Evolutionary conservation across 1,140 invertebrate species (phyloP), one percentile per base, ranked within the genome.

Genomic region (Trachelipus rathkii): DNA sequence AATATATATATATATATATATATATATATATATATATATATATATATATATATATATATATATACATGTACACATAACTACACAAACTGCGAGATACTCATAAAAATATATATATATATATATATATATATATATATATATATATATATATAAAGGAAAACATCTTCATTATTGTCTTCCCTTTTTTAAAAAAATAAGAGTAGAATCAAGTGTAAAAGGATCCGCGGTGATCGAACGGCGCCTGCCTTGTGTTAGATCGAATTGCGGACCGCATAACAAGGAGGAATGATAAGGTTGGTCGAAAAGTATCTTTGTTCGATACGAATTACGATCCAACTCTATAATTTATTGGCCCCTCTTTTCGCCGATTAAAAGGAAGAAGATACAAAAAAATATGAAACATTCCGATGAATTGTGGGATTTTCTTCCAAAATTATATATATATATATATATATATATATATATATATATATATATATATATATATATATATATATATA

Each of bases 401-500:
- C 50, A 60, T 15, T 13, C 50, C 50, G 11, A 60, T 60, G 50
- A 19, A 60, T 15, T 19, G 1, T 15, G 1, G n/a, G n/a, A n/a
- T 60, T 19, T 60, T 60, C 3, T 60, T 60, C 1, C 8, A 3
- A 60, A 19, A 13, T 4, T 60, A 60, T 19, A 8, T 60, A 60
- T 19, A 60, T 60, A 60, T 60, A 13, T 60, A 60, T 60, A 13
- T 60, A 60, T 60, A 9, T 60, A 60, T 60, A 13, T 60, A 60
- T 60, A 15, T 60, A 60, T 60, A 13, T 60, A 60, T 60, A 13
- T 60, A 60, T 60, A 13, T 60, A 60, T 60, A 60, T 60, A 60
- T 60, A 60, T 60, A 60, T 60, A 60, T 60, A 60, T 60, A 60
- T 60, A 50, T 50, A 50, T 50, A 50, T 50, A 50, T n/a, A n/a